A percentile compares a stretch with the other conserved stretches of the same genome.
Conservation (phyloP, 2,113 vertebrate genomes). For the Kryptolebias marmoratus region DNA sequence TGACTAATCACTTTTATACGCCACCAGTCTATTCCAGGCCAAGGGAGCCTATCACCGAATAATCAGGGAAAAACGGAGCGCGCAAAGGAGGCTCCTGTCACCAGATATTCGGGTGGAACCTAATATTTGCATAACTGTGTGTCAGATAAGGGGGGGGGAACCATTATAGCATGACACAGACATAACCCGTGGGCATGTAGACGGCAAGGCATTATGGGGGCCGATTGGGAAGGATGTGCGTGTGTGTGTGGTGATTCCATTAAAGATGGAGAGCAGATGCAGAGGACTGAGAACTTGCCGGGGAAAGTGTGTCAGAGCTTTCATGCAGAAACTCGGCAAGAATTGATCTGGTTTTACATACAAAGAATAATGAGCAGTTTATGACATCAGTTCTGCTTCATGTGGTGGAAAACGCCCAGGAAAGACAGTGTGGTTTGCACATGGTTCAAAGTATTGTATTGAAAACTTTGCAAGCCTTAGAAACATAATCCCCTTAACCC, state of each 20-base stretch:
- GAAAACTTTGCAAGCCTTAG: constrained; percentile 47
- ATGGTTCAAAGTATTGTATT: constrained; percentile 59
- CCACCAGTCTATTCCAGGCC: constrained; percentile 57
- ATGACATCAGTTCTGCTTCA: constrained; percentile 43
- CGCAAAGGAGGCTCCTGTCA: constrained; percentile 64
- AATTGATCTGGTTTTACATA: constrained; percentile 27
- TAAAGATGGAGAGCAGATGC: constrained; percentile 65
- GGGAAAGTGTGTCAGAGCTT: constrained; percentile 53
- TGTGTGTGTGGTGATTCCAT: constrained; percentile 59
- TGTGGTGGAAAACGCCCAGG: constrained; percentile 42
- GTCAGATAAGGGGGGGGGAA: constrained; percentile 68
- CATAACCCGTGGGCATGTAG: constrained; percentile 59
- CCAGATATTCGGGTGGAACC: constrained; percentile 68
- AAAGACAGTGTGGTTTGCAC: constrained; percentile 45
- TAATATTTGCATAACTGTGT: constrained; percentile 75
- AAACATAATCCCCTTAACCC: constrained; percentile 70
- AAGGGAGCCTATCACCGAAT: constrained; percentile 62
- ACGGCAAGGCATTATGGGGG: constrained; percentile 64
- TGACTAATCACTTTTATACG: constrained; percentile 71
- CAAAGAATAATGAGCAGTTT: constrained; percentile 60
- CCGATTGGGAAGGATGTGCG: constrained; percentile 60
- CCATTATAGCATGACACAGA: constrained; percentile 67
- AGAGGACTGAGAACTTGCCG: constrained; percentile 45
- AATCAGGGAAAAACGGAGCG: constrained; percentile 52
- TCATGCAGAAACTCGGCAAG: constrained; percentile 53